phyloP scores from a whole-genome alignment of 2,797 vertebrate genomes.

The Semaprochilodus insignis region DNA sequence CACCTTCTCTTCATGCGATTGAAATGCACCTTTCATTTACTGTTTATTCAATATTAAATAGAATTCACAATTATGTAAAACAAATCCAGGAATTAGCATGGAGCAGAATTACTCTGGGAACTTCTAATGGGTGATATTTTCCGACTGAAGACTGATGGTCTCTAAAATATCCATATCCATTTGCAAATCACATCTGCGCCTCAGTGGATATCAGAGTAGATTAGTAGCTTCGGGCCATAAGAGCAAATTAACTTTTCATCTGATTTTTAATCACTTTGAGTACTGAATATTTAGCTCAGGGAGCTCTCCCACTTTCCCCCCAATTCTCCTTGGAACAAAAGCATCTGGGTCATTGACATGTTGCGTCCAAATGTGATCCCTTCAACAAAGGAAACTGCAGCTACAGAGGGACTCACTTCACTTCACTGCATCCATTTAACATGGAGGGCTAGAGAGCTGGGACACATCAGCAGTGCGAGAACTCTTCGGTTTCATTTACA shows the following conservation, averaged over 20 bases:
- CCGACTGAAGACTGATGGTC: conserved; percentile 48
- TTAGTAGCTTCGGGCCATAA: conserved; percentile 59
- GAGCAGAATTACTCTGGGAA: background rate
- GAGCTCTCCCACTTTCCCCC: conserved; percentile 49
- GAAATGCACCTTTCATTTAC: background rate
- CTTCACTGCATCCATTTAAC: conserved; percentile 14
- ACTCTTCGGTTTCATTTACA: background rate
- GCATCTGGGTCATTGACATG: conserved; percentile 52
- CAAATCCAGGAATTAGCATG: background rate
- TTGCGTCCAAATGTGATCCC: conserved; percentile 19
- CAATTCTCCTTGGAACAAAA: conserved; percentile 51
- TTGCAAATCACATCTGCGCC: conserved; percentile 57
- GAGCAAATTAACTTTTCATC: conserved; percentile 64
- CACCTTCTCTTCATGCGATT: background rate
- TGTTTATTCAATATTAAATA: conserved; percentile 12
- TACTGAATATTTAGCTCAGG: conserved; percentile 55
- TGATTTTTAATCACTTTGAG: conserved; percentile 62
- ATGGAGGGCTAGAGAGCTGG: background rate
- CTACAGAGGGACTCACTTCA: background rate
- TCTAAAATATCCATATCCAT: conserved; percentile 56
- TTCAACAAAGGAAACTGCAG: conserved; percentile 28
- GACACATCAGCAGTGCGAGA: background rate
- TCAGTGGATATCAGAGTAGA: conserved; percentile 55
- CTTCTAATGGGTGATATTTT: conserved; percentile 37
- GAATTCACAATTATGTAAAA: conserved; percentile 7